A percentile compares a stretch with the other conserved stretches of the same genome.
phyloP scores from a whole-genome alignment of 2,113 vertebrate genomes.

The Oncorhynchus masou region DNA sequence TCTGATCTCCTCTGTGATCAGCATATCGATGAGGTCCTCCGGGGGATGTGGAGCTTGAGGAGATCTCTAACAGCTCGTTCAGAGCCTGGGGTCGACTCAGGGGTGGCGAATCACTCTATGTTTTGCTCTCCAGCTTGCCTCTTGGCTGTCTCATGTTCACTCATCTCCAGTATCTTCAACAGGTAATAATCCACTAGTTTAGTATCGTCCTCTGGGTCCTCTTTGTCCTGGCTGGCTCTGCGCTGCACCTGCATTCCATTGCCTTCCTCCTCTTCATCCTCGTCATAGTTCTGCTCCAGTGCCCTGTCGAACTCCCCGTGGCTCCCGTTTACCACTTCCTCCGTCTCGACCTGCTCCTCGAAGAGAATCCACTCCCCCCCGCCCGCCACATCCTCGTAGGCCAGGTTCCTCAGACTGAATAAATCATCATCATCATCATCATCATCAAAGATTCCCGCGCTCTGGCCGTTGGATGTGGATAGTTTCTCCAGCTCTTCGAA shows the following conservation, averaged over 20 bases:
- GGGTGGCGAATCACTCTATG: slow-evolving; percentile 79
- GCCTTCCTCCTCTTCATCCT: slow-evolving; percentile 64
- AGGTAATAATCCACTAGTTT: slow-evolving; percentile 86
- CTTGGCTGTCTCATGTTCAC: slow-evolving; percentile 70
- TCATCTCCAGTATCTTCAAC: slow-evolving; percentile 84
- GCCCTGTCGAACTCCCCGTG: slow-evolving; percentile 85
- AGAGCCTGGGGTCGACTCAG: slow-evolving; percentile 82
- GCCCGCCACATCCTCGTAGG: slow-evolving; percentile 92
- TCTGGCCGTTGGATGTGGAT: slow-evolving; percentile 72
- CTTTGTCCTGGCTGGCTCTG: slow-evolving; percentile 72
- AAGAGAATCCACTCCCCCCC: slow-evolving; percentile 94
- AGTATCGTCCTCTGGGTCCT: slow-evolving; percentile 83
- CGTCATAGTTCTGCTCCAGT: slow-evolving; percentile 62
- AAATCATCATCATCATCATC: slow-evolving; percentile 63
- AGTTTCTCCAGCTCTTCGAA: slow-evolving; percentile 93
- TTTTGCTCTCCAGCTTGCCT: slow-evolving; percentile 71
- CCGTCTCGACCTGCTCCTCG: slow-evolving; percentile 91
- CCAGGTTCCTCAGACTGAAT: slow-evolving; percentile 82
- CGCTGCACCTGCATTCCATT: slow-evolving; percentile 73
- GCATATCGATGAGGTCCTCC: slow-evolving; percentile 92
- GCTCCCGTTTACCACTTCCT: slow-evolving; percentile 87
- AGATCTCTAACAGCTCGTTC: slow-evolving; percentile 90
- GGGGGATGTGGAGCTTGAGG: slow-evolving; percentile 94
- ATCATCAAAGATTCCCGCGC: slow-evolving; percentile 77
- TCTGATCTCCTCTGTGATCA: slow-evolving; percentile 84